Base-by-base conservation (phyloP, 1,140 invertebrate species). In the Bathynomus jamesi region DNA sequence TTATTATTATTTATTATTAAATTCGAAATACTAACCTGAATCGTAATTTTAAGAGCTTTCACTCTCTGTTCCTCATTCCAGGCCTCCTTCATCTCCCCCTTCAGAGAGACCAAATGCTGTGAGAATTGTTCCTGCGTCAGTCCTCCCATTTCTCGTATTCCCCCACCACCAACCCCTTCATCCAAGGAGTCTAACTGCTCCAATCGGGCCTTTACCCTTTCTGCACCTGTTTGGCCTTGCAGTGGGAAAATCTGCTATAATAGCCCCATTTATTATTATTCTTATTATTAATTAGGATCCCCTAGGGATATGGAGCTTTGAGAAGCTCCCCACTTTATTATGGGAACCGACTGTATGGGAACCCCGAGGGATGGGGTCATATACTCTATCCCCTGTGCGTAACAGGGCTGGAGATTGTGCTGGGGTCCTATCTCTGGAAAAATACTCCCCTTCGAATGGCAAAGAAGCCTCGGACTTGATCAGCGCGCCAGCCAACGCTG, bases 161-260 rank as follows among this genome's bases (percentile, higher is more conserved):
- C 92, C 79, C 90, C 88, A 40, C 94, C 86, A 69, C 90, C 89
- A 8, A 91, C 89, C 83, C 40, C 40, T 53, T 95, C 94, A 81
- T 97, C 94, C 84, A 95, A 93, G 78, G 95, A 92, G 86, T 98
- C 95, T 62, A 98, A 82, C 81, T 98, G 94, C 82, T 98, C 94
- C 66, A 98, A 81, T 61, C 94, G 87, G 21, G 72, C 30, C 40
- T 53, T 53, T 21, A 53, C 40, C 5, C 40, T 53, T 53, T 53
- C 40, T 53, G 21, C 13, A 53, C 5, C 21, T 1, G 40, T 53
- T 5, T 53, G 40, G 21, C 40, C 40, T 53, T 53, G 13, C 40
- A 1, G 21, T 5, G 21, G 21, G 21, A 2, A 53, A 17, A 53
- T 53, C n/a, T n/a, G n/a, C n/a, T n/a, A n/a, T n/a, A n/a, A n/a